Conservation (phyloP, 2,797 vertebrate genomes). For the Smutsia gigantea region DNA sequence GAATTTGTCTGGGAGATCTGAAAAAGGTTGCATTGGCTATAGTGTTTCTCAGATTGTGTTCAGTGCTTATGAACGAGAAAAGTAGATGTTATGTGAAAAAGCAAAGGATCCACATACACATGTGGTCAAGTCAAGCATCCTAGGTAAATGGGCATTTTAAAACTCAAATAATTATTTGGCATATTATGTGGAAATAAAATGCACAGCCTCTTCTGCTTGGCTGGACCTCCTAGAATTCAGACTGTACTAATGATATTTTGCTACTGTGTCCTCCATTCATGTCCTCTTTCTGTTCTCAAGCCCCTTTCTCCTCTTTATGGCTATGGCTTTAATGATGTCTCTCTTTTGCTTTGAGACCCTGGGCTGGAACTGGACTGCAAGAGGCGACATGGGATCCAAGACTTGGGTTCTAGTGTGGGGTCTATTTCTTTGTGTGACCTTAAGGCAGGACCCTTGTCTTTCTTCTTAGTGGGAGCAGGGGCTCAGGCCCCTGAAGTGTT, state of each 20-base stretch:
- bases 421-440: neutral
- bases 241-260: neutral
- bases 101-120: neutral
- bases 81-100: slow-evolving; percentile 46
- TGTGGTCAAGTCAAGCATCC: neutral
- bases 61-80: slow-evolving; percentile 10
- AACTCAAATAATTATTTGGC: neutral
- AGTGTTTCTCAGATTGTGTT: slow-evolving; percentile 66
- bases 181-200: neutral
- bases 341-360: slow-evolving; percentile 1
- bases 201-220: slow-evolving; percentile 40
- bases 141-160: slow-evolving; percentile 29
- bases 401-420: neutral
- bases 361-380: neutral
- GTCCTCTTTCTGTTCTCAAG: neutral
- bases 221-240: slow-evolving; percentile 30
- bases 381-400: neutral
- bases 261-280: neutral
- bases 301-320: neutral
- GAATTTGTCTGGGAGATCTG: slow-evolving; percentile 73
- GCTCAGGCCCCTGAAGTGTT: neutral
- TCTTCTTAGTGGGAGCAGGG: neutral
- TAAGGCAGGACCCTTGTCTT: neutral
- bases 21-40: slow-evolving; percentile 65
- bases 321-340: neutral